phyloP scores from a whole-genome alignment of 2,113 vertebrate genomes.

The Theristicus caerulescens region DNA sequence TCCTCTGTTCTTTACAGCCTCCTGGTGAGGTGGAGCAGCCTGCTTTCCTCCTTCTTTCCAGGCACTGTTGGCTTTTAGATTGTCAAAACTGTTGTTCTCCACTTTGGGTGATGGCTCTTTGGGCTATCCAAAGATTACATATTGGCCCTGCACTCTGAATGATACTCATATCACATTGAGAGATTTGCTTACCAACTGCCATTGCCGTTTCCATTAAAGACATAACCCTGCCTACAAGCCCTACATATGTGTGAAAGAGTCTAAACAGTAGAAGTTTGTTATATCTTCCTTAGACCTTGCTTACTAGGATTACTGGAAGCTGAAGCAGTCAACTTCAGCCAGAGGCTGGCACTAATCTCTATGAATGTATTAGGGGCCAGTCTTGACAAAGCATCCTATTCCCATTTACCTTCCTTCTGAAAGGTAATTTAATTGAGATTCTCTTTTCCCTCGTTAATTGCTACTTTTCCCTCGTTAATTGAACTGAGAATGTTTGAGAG shows the following conservation, averaged over 20 bases:
- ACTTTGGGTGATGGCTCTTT: neutral
- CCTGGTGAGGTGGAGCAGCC: neutral
- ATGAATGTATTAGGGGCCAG: neutral
- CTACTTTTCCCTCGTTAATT: neutral
- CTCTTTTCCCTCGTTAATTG: neutral
- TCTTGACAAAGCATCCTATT: neutral
- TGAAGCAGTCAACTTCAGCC: neutral
- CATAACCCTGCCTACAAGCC: neutral
- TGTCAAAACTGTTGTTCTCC: neutral
- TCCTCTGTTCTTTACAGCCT: neutral
- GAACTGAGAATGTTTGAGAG: neutral
- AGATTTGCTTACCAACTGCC: neutral
- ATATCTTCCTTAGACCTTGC: neutral
- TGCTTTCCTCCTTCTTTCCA: neutral
- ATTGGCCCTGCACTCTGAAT: neutral
- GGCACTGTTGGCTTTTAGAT: neutral
- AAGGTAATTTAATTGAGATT: neutral
- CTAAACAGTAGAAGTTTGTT: neutral
- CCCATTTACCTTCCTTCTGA: neutral
- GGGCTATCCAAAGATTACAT: neutral
- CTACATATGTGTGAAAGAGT: rapidly evolving
- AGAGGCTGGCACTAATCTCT: neutral
- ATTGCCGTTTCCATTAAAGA: neutral
- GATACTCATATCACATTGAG: rapidly evolving
- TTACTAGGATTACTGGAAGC: neutral